A percentile compares a stretch with the other conserved stretches of the same genome.
Evolutionary conservation across 2,888 invertebrate genomes (phyloP).

Genomic region (Conops quadrifasciatus): DNA sequence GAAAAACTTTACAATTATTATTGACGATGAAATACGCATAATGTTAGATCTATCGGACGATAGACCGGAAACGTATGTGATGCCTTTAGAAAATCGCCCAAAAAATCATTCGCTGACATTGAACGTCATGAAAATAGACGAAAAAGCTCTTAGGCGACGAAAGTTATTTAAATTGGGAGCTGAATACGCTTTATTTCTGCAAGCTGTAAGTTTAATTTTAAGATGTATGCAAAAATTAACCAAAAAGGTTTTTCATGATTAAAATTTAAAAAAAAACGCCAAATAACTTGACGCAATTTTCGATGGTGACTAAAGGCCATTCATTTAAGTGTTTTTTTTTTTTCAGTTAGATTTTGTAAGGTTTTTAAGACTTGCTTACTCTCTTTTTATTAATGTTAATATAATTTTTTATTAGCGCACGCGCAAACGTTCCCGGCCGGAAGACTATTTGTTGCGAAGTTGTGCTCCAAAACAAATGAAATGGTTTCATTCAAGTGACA

Average conservation of each 20-base stretch:
- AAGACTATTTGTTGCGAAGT: neutral
- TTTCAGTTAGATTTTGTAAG: too few relatives aligned
- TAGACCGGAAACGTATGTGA: slow-evolving; percentile 37
- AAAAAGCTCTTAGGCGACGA: slow-evolving; percentile 45
- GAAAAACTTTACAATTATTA: slow-evolving; percentile 49
- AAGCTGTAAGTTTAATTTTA: slow-evolving; percentile 50
- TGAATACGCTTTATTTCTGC: slow-evolving; percentile 53
- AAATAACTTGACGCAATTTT: too few relatives aligned
- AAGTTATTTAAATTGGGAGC: slow-evolving; percentile 49
- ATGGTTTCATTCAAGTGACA: slow-evolving; percentile 39
- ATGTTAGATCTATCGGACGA: slow-evolving; percentile 37
- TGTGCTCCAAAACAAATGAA: slow-evolving; percentile 34
- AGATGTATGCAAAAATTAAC: neutral
- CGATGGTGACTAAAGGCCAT: too few relatives aligned
- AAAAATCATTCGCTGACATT: slow-evolving; percentile 28
- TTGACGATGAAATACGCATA: slow-evolving; percentile 51
- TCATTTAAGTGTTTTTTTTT: too few relatives aligned
- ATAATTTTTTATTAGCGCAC: slow-evolving; percentile 39
- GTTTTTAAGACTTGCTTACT: neutral
- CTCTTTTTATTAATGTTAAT: neutral
- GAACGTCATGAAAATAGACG: slow-evolving; percentile 52
- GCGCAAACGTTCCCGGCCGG: slow-evolving; percentile 39
- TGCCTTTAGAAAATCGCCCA: slow-evolving; percentile 31
- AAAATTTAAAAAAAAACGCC: too few relatives aligned
- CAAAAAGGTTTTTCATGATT: neutral